Conservation (phyloP, 2,113 vertebrate genomes). For the Tautogolabrus adspersus region DNA sequence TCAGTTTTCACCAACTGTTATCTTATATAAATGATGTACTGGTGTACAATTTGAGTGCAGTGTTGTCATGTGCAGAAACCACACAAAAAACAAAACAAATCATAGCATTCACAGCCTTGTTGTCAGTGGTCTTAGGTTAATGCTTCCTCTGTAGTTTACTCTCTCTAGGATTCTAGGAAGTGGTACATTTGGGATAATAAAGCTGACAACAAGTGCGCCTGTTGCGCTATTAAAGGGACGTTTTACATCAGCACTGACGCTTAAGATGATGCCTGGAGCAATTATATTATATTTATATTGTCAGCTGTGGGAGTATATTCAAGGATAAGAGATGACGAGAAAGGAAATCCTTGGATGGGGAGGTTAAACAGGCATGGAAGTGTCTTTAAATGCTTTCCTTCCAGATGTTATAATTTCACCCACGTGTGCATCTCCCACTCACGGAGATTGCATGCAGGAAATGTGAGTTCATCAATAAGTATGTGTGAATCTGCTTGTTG, state of each 20-base stretch:
- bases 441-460: neutral
- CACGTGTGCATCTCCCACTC: neutral
- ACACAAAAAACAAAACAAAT: neutral
- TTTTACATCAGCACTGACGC: slow-evolving; percentile 17
- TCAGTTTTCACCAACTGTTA: neutral
- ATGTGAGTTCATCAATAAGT: neutral
- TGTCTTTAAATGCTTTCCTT: slow-evolving; percentile 9
- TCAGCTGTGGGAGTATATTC: slow-evolving; percentile 4
- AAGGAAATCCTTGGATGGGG: slow-evolving; percentile 8
- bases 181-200: neutral
- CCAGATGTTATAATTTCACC: neutral
- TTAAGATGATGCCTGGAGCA: slow-evolving; percentile 17
- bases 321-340: neutral
- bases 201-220: neutral
- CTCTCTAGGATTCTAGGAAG: slow-evolving; percentile 2
- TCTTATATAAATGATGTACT: neutral
- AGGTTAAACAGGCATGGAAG: slow-evolving; percentile 4
- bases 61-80: neutral
- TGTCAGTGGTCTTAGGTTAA: slow-evolving; percentile 1
- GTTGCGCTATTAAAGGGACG: too few relatives aligned
- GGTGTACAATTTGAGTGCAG: neutral
- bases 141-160: slow-evolving; percentile 5
- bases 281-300: too few relatives aligned
- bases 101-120: neutral
- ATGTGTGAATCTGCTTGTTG: neutral